phyloP scores from a whole-genome alignment of 2,888 invertebrate species.

The Argyresthia albistria region DNA sequence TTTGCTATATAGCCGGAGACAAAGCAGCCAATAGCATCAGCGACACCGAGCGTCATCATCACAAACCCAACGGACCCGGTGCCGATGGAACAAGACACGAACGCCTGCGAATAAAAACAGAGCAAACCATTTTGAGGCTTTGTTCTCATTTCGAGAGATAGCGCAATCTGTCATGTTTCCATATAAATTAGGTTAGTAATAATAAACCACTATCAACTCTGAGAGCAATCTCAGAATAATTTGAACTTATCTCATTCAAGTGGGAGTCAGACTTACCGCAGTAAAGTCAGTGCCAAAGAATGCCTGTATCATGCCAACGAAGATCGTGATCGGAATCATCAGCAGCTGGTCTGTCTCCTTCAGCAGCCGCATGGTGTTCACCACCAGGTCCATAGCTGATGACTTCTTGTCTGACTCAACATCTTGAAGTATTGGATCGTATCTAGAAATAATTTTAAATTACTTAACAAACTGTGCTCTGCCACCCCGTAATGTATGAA shows the following conservation, averaged over 20 bases:
- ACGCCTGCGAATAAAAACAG: slow-evolving; percentile 48
- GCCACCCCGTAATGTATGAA: too few relatives aligned
- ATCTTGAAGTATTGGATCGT: too few relatives aligned
- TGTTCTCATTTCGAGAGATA: too few relatives aligned
- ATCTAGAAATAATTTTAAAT: too few relatives aligned
- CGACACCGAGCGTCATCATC: slow-evolving; percentile 77
- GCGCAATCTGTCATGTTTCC: too few relatives aligned
- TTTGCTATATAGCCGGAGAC: slow-evolving; percentile 51
- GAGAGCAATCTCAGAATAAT: too few relatives aligned
- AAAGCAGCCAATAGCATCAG: slow-evolving; percentile 73
- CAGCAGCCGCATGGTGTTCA: slow-evolving; percentile 72
- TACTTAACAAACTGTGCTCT: too few relatives aligned
- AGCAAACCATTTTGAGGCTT: not conserved
- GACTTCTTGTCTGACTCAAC: too few relatives aligned
- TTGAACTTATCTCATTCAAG: too few relatives aligned
- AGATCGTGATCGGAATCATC: slow-evolving; percentile 76
- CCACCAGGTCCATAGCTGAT: slow-evolving; percentile 34
- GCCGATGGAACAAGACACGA: slow-evolving; percentile 72
- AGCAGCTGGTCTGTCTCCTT: slow-evolving; percentile 73
- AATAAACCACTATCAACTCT: too few relatives aligned
- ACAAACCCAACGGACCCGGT: slow-evolving; percentile 78
- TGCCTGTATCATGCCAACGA: slow-evolving; percentile 79
- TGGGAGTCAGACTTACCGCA: slow-evolving; percentile 28
- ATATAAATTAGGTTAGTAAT: too few relatives aligned
- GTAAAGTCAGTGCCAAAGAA: slow-evolving; percentile 75